Evolutionary conservation across 2,113 vertebrate species (phyloP).

Genomic region (Pipra filicauda): DNA sequence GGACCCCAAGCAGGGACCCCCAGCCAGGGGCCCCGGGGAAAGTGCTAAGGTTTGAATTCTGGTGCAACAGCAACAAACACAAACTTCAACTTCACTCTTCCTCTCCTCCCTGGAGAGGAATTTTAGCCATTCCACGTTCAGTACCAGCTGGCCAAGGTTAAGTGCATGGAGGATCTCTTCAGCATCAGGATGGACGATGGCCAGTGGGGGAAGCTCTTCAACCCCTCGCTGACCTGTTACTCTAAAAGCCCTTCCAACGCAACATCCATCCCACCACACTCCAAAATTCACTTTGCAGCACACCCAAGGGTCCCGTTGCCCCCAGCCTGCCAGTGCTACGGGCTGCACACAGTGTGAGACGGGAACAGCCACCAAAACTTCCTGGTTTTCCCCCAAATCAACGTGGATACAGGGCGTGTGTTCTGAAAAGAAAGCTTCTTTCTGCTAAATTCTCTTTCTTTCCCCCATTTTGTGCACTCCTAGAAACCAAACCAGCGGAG

Average conservation of each 20-base stretch:
- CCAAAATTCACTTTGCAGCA: neutral
- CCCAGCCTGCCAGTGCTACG: neutral
- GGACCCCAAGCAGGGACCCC: neutral
- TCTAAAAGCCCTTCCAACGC: neutral
- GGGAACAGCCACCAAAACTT: neutral
- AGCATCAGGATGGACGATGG: neutral
- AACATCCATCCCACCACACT: neutral
- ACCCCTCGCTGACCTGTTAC: neutral
- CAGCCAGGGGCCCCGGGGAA: slow-evolving; percentile 16
- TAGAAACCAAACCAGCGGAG: slow-evolving; percentile 37
- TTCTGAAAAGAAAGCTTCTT: neutral
- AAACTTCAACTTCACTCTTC: neutral
- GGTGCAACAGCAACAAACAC: slow-evolving; percentile 35
- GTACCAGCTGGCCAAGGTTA: neutral
- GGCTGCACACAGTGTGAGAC: neutral
- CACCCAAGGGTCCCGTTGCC: neutral
- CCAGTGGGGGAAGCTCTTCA: neutral
- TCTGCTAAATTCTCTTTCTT: neutral
- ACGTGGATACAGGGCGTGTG: neutral
- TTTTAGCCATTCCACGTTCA: slow-evolving; percentile 17
- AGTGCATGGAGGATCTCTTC: neutral
- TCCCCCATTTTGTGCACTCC: neutral
- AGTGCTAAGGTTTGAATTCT: slow-evolving; percentile 36
- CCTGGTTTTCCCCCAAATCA: neutral
- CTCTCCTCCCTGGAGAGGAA: slow-evolving; percentile 33